Conservation (phyloP, 2,797 vertebrate genomes). For the Molothrus ater region DNA sequence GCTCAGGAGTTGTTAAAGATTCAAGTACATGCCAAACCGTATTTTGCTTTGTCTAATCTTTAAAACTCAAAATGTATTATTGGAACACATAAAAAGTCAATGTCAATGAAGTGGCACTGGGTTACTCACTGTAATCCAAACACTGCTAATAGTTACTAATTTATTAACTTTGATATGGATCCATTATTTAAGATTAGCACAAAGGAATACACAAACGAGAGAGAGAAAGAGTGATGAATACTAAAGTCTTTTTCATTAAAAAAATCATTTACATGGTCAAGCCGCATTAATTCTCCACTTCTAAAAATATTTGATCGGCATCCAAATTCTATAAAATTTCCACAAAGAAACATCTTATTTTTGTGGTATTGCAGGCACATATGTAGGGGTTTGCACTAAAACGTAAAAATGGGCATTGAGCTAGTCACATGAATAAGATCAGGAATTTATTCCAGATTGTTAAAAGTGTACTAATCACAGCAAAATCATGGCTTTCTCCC, state of each 20-base stretch:
- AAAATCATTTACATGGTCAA: slow-evolving; percentile 65
- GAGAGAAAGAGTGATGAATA: slow-evolving; percentile 39
- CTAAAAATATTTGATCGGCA: slow-evolving; percentile 62
- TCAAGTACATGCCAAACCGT: background rate
- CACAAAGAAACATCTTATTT: slow-evolving; percentile 63
- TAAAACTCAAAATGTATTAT: slow-evolving; percentile 14
- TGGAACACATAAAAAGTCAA: slow-evolving; percentile 22
- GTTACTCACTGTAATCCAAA: slow-evolving; percentile 33
- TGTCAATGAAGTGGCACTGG: background rate
- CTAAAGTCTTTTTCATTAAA: slow-evolving; percentile 58
- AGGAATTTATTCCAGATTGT: slow-evolving; percentile 67
- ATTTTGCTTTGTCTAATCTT: slow-evolving; percentile 8
- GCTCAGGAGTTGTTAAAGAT: background rate
- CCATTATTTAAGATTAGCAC: slow-evolving; percentile 62
- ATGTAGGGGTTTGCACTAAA: slow-evolving; percentile 69
- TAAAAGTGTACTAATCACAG: slow-evolving; percentile 50
- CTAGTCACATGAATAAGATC: slow-evolving; percentile 56
- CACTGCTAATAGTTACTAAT: slow-evolving; percentile 58
- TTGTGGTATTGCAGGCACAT: slow-evolving; percentile 68
- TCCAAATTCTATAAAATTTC: slow-evolving; percentile 69
- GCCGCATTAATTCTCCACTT: slow-evolving; percentile 59
- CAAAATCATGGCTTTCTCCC: slow-evolving; percentile 64
- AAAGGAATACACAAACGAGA: slow-evolving; percentile 42
- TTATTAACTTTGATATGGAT: slow-evolving; percentile 60
- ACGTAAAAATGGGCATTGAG: slow-evolving; percentile 60